These are phyloP conservation scores for Hyles vespertilio DNA, from an alignment of 1,140 invertebrate genomes.

Conservation along the genomic window DNA sequence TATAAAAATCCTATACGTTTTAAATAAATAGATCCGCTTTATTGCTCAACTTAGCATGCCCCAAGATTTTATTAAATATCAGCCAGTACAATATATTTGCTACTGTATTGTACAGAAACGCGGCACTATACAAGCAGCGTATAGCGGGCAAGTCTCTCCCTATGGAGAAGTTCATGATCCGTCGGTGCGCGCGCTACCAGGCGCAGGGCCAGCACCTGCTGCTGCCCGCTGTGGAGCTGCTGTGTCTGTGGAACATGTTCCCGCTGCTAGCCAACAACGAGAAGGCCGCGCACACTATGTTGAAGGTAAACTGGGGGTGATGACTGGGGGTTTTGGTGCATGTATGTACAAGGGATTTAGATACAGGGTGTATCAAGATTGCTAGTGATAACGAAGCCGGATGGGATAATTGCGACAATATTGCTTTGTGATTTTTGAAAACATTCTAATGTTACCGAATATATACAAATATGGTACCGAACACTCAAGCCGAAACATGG, in stretches of 20 bases:
- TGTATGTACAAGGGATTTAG: no score
- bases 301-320: constrained; percentile 61
- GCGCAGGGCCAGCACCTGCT: constrained; percentile 84
- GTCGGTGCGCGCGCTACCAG: constrained; percentile 87
- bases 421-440: no score
- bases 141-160: constrained; percentile 97
- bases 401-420: no score
- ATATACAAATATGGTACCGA: no score
- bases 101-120: constrained; percentile 75
- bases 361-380: no score
- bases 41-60: neutral
- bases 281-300: constrained; percentile 81
- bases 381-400: no score
- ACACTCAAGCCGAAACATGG: no score
- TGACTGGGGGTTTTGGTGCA: no score
- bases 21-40: no score
- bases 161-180: constrained; percentile 96
- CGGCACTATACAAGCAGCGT: constrained; percentile 88
- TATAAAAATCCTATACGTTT: no score
- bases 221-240: constrained; percentile 90
- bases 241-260: constrained; percentile 97
- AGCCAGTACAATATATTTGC: neutral
- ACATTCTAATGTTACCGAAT: no score
- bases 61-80: neutral
- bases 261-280: constrained; percentile 86